A percentile compares a stretch with the other conserved stretches of the same genome.
Evolutionary conservation across 2,888 invertebrate species (phyloP).

Genomic region (Dryadula phaetusa): DNA sequence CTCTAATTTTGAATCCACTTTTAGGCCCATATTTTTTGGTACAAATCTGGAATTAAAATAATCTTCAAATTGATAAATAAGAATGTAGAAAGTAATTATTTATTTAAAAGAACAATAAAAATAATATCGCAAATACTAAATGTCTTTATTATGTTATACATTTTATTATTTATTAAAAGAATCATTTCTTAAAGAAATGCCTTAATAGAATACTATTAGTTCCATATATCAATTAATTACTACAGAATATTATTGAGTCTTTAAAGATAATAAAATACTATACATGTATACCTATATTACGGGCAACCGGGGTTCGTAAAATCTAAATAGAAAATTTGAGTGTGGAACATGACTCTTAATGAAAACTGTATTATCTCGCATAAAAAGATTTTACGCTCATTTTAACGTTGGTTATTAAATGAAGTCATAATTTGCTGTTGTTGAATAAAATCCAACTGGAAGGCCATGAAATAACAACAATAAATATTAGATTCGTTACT

Average conservation of each 20-base stretch:
- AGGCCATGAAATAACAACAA: slow-evolving; percentile 77
- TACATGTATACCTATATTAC: slow-evolving; percentile 58
- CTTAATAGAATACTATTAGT: neutral
- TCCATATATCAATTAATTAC: neutral
- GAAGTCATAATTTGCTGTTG: slow-evolving; percentile 81
- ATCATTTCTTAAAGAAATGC: too few relatives aligned
- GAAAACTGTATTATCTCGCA: slow-evolving; percentile 80
- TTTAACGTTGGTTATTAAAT: slow-evolving; percentile 78
- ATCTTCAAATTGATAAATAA: too few relatives aligned
- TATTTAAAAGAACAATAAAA: too few relatives aligned
- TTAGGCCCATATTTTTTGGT: neutral
- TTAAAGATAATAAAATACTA: neutral
- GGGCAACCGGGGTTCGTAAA: slow-evolving; percentile 63
- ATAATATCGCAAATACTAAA: too few relatives aligned
- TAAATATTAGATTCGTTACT: slow-evolving; percentile 70
- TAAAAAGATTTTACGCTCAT: slow-evolving; percentile 79
- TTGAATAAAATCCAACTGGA: slow-evolving; percentile 75
- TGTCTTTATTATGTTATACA: too few relatives aligned
- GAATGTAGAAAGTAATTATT: too few relatives aligned
- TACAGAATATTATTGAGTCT: neutral
- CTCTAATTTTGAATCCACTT: neutral
- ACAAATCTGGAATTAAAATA: too few relatives aligned
- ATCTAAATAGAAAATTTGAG: slow-evolving; percentile 69
- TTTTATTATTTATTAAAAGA: too few relatives aligned
- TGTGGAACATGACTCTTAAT: slow-evolving; percentile 75